A percentile compares a stretch with the other conserved stretches of the same genome.
phyloP scores from a whole-genome alignment of 2,113 vertebrate genomes.

The Motacilla alba region DNA sequence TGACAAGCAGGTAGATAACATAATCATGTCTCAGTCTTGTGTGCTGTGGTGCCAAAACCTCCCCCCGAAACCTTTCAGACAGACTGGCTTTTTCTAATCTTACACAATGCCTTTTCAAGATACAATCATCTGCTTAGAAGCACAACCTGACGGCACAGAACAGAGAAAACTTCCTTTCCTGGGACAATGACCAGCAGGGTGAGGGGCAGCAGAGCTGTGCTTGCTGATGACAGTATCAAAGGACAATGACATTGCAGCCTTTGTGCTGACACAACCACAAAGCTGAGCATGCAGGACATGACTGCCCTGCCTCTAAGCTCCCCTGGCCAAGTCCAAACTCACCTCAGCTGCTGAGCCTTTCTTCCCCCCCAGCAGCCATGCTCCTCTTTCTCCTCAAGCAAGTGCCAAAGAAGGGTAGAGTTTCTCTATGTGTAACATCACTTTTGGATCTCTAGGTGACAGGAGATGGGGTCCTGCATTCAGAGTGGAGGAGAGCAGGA shows the following conservation, averaged over 20 bases:
- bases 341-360: not conserved
- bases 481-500: not conserved
- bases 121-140: not conserved
- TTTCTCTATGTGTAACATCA: not conserved
- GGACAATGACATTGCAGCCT: not conserved
- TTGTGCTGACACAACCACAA: not conserved
- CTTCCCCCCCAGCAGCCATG: not conserved
- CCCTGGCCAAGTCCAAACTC: not conserved
- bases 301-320: not conserved
- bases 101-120: not conserved
- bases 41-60: not conserved
- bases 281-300: rapidly evolving
- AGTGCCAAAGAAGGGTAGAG: not conserved
- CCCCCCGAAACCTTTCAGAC: not conserved
- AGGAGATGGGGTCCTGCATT: not conserved
- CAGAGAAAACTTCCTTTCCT: not conserved
- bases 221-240: not conserved
- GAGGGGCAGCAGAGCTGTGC: not conserved
- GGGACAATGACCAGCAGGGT: not conserved
- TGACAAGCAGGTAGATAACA: not conserved
- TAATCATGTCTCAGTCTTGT: not conserved
- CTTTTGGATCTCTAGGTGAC: not conserved
- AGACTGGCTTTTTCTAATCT: not conserved
- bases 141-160: not conserved
- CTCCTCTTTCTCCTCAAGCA: not conserved